phyloP scores from a whole-genome alignment of 2,888 invertebrate genomes.

The Latheticus oryzae region DNA sequence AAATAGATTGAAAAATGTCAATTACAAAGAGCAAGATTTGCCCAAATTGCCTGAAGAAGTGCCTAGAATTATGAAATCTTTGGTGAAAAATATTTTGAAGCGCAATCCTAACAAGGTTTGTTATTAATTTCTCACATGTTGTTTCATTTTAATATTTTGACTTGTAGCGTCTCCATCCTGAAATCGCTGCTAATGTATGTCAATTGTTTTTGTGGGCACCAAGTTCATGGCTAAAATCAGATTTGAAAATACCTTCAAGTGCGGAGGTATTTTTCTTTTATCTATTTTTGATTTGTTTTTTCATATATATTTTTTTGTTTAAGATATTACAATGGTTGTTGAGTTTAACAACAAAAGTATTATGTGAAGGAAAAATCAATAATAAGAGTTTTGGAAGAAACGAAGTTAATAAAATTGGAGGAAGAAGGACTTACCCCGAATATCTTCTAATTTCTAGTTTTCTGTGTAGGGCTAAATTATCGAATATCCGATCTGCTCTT shows the following conservation, averaged over 20 bases:
- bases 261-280: conserved; percentile 69
- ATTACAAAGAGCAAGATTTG: conserved; percentile 74
- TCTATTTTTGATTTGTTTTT: conserved; percentile 7
- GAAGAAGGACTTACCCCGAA: conserved; percentile 76
- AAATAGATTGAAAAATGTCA: conserved; percentile 67
- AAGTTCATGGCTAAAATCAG: conserved; percentile 72
- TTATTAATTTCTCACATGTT: conserved; percentile 11
- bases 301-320: no score
- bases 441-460: conserved; percentile 80
- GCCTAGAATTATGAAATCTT: conserved; percentile 69
- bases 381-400: conserved; percentile 46
- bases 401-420: conserved; percentile 46
- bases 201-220: conserved; percentile 83
- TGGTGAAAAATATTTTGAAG: conserved; percentile 73
- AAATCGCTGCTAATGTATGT: conserved; percentile 80
- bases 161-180: conserved; percentile 69
- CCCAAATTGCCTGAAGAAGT: conserved; percentile 71
- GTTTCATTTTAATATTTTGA: conserved; percentile 18
- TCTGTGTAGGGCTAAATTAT: conserved; percentile 72
- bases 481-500: conserved; percentile 72
- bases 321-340: conserved; percentile 81
- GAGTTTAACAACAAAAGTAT: conserved; percentile 78
- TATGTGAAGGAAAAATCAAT: conserved; percentile 71
- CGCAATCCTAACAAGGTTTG: conserved; percentile 72
- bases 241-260: conserved; percentile 70